phyloP scores from a whole-genome alignment of 1,140 invertebrate genomes.

The Yoshiicerus persimilis region DNA sequence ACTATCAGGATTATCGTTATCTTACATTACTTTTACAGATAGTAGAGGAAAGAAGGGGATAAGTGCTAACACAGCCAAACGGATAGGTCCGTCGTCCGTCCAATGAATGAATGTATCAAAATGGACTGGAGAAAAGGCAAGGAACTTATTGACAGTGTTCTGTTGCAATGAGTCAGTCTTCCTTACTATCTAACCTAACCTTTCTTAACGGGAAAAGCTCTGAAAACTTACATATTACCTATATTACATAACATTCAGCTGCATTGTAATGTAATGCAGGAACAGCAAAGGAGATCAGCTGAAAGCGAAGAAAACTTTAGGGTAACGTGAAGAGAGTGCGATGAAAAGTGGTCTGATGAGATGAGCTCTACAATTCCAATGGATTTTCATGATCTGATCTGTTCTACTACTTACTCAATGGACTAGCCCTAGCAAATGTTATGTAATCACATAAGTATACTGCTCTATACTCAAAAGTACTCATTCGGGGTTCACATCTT shows the following conservation, averaged over 20 bases:
- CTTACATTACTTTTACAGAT: background rate
- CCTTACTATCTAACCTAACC: background rate
- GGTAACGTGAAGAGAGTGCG: background rate
- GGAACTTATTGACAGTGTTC: background rate
- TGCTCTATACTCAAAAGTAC: background rate
- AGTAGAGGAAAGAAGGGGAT: background rate
- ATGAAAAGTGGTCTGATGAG: background rate
- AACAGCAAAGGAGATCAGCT: background rate
- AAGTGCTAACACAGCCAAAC: slow-evolving; percentile 5
- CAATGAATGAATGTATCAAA: background rate
- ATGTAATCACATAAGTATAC: background rate
- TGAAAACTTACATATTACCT: background rate
- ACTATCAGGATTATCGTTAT: slow-evolving; percentile 17
- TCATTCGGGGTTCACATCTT: no score
- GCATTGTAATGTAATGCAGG: background rate
- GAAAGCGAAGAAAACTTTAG: background rate
- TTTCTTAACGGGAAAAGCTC: background rate
- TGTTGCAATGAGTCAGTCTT: background rate
- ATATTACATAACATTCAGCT: background rate
- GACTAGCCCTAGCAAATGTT: background rate
- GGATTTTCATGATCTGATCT: background rate
- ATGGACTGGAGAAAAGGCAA: background rate
- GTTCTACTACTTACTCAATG: background rate
- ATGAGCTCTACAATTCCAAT: background rate
- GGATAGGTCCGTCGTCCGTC: background rate